Conservation (phyloP, 35 echinoderm and acorn worm genomes). For the Stichopus chloronotus region DNA sequence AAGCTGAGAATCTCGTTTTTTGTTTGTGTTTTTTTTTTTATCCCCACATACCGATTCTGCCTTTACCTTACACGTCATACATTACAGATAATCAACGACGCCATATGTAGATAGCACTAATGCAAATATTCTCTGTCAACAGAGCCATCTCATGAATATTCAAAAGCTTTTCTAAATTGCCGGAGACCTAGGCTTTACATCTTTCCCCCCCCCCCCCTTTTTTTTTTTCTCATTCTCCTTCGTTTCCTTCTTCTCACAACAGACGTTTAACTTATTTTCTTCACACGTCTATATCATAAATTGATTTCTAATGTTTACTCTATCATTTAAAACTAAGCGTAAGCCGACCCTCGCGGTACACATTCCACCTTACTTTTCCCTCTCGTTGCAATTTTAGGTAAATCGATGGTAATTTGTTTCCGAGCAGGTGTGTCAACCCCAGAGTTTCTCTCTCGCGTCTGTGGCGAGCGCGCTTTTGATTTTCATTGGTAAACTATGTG, state of each 20-base stretch:
- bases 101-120: background rate
- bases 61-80: too few species aligned
- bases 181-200: background rate
- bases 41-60: too few species aligned
- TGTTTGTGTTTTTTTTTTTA: too few species aligned
- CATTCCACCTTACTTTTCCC: background rate
- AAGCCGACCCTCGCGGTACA: slow-evolving; percentile 18
- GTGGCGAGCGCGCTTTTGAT: slow-evolving; percentile 24
- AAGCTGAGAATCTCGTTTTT: too few species aligned
- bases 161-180: background rate
- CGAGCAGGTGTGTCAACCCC: slow-evolving; percentile 51
- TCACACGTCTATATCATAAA: slow-evolving; percentile 16
- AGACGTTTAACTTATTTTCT: slow-evolving; percentile 16
- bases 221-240: background rate
- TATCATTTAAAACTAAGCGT: slow-evolving; percentile 22
- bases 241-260: background rate
- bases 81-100: background rate
- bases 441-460: background rate
- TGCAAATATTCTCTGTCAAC: too few species aligned
- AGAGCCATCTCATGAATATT: too few species aligned
- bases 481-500: background rate
- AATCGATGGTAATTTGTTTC: slow-evolving; percentile 57
- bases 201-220: background rate
- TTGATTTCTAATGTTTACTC: slow-evolving; percentile 34
- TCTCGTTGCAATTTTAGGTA: slow-evolving; percentile 18